Evolutionary conservation across 2,888 invertebrate species (phyloP).

Genomic region (Lagria hirta): DNA sequence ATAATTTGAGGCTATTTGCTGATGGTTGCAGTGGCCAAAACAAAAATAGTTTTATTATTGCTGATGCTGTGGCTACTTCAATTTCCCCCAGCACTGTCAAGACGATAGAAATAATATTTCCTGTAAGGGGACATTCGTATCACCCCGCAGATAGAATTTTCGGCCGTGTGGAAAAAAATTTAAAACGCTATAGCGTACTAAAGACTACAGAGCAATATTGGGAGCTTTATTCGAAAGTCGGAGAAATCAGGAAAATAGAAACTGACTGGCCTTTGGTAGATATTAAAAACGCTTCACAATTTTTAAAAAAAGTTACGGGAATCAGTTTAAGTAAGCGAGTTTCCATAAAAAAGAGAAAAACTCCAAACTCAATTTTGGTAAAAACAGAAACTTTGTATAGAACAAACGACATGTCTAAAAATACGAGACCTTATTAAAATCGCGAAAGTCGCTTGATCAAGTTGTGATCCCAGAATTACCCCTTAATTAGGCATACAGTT

Average conservation of each 20-base stretch:
- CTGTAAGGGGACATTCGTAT: slow-evolving; percentile 3
- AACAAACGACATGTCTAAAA: too few species aligned
- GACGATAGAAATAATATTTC: neutral
- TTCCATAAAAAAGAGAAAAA: neutral
- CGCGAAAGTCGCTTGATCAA: too few species aligned
- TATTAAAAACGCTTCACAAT: neutral
- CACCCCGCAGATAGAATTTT: neutral
- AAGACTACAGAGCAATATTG: neutral
- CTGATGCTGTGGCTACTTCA: too few species aligned
- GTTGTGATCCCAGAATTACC: too few species aligned
- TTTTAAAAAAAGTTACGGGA: neutral
- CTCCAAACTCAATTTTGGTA: neutral
- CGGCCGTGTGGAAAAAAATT: neutral
- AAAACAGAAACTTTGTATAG: neutral
- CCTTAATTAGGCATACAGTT: too few species aligned
- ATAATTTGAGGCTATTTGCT: neutral
- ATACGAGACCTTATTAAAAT: too few species aligned
- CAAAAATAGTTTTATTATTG: slow-evolving; percentile 1
- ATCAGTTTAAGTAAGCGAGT: neutral
- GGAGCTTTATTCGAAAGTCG: neutral
- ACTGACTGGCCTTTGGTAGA: neutral
- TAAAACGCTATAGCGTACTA: neutral
- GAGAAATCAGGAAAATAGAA: neutral
- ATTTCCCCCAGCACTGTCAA: neutral
- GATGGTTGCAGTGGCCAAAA: slow-evolving; percentile 2